Base-by-base conservation (phyloP, 2,888 invertebrate species). In the Polietes domitor region DNA sequence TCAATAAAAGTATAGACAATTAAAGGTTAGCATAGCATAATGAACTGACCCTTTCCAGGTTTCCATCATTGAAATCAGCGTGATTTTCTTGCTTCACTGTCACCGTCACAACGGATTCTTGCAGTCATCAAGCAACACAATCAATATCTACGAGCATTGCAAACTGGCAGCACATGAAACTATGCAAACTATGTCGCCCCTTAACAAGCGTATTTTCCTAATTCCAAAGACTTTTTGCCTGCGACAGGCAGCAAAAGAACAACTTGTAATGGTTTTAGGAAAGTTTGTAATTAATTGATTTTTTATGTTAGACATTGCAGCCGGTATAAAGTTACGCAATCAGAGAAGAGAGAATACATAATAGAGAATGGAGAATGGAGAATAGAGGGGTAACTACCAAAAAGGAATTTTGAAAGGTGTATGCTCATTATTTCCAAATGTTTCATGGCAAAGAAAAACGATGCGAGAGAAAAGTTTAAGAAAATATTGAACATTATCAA, bases 401-500 rank as follows among this genome's bases (percentile, higher is more conserved):
- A 12, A 26, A 58, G 15, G 6, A 26, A 10, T 17, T 2, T 21
- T 21, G 21, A 53, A 53, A 58, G 58, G 15, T 58, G 58, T 26
- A 58, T 26, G 17, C 17, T 21, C 4, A 21, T 53, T 17, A 21
- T 5, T 12, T 24, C 10, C 17, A 58, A 58, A 24, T n/a, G 58
- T 58, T 58, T 24, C 26, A 58, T 2, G 41, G 41, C 19, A 2
- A 9, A 15, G n/a, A n/a, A n/a, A n/a, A 37, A 32, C 43, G 9
- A 19, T 9, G 41, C 17, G 12, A 41, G 24, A 15, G 5, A 41
- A 19, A 65, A 65, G 43, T 58, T 41, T 41, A 65, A 41, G 65
- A 65, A 21, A 43, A 43, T 41, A 65, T n/a, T 68, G 65, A 68
- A 76, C 37, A 55, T 53, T 68, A 76, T 55, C 26, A 53, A 76